Evolutionary conservation across 2,888 invertebrate genomes (phyloP), one percentile per base, ranked within the genome.

Genomic region (Stenichneumon culpator): DNA sequence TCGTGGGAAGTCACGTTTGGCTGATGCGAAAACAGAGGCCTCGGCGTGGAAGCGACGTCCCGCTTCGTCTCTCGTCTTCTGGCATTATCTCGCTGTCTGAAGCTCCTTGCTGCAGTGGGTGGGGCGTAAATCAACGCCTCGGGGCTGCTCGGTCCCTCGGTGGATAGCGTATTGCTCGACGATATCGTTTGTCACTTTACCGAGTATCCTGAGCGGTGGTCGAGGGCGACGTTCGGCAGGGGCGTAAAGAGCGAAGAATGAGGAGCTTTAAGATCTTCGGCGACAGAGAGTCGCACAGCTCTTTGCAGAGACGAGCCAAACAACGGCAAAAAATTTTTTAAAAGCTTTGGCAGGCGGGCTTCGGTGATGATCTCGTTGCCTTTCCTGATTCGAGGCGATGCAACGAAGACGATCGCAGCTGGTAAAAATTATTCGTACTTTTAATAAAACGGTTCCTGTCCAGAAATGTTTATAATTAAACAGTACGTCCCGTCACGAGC

Each of bases 1-100:
- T 83, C 75, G 79, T 79, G 79, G 68, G 73, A 74, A 69, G 79
- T 83, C 74, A 83, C 83, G 82, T 82, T 77, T 82, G 78, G 79
- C 73, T 63, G 63, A 69, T 28, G 75, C 25, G 47, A 73, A 60
- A 72, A 50, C 77, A 65, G 44, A 77, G 65, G 25, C 63, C 68
- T 77, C 78, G 63, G 79, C 11, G 69, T 47, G 44, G 73, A 74
- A 74, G 73, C 67, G 22, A 39, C 14, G 39, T 36, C 50, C 16
- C 39, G 11, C 68, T 47, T 36, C 14, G 9, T 82, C 19, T 63
- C 68, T 36, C 77, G 52, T 57, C 63, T 69, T 72, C 70, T 50
- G 44, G 67, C 78, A 82, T 77, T 16, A 16, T 70, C 54, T 39
- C n/a, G 68, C 57, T 67, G 67, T 54, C 28, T 73, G 36, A 47